Evolutionary conservation across 2,113 vertebrate species (phyloP).

Genomic region (Ameiurus melas): DNA sequence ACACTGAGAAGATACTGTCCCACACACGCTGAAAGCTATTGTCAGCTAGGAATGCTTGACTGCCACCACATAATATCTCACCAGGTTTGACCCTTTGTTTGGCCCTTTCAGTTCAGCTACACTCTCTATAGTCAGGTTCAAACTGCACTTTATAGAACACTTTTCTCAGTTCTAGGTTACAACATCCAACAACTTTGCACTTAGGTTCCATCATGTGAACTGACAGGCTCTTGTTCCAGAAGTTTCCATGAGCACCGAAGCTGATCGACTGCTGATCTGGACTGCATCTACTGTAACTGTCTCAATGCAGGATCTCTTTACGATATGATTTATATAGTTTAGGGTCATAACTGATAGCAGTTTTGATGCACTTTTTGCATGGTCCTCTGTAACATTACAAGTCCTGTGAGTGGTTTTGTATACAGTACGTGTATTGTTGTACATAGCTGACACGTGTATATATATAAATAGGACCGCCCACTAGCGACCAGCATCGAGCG

Average conservation of each 20-base stretch:
- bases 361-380: no score
- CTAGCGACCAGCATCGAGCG: background rate
- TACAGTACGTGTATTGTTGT: no score
- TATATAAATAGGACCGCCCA: background rate
- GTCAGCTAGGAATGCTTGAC: conserved; percentile 54
- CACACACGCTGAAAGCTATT: conserved; percentile 61
- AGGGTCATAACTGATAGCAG: background rate
- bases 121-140: background rate
- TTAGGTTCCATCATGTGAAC: background rate
- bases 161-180: conserved; percentile 17
- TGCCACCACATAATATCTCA: conserved; percentile 39
- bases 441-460: background rate
- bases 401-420: no score
- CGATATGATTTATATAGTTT: no score
- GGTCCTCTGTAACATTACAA: no score
- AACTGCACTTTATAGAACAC: background rate
- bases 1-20: conserved; percentile 55
- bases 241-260: background rate
- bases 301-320: background rate
- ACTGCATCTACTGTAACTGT: no score
- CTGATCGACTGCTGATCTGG: background rate
- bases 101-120: conserved; percentile 22
- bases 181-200: background rate
- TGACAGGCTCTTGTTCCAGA: background rate
- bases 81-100: conserved; percentile 39